phyloP scores from a whole-genome alignment of 1,140 invertebrate species.

The Scaptomyza graminum region DNA sequence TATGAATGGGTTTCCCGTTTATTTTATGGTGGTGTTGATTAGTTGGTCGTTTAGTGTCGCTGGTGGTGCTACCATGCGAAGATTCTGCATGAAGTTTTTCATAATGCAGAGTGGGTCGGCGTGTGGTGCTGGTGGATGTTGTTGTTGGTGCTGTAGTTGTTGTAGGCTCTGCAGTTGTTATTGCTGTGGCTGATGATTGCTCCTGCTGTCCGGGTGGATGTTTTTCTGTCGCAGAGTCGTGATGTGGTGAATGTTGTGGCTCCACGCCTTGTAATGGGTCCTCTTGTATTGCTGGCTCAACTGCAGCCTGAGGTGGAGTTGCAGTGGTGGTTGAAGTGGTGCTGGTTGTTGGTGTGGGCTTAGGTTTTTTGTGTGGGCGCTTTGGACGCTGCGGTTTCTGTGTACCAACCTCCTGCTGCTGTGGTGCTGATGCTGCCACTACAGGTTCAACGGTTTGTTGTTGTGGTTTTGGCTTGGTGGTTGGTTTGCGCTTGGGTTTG shows the following conservation, averaged over 20 bases:
- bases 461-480: slow-evolving; percentile 55
- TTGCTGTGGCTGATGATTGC: slow-evolving; percentile 60
- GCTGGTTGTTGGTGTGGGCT: slow-evolving; percentile 46
- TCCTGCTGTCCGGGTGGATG: slow-evolving; percentile 50
- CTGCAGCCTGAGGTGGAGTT: slow-evolving; percentile 12
- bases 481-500: slow-evolving; percentile 74
- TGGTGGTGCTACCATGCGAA: slow-evolving; percentile 11
- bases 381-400: slow-evolving; percentile 53
- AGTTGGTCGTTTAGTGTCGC: slow-evolving; percentile 32
- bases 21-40: slow-evolving; percentile 48
- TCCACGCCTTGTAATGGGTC: background rate
- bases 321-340: slow-evolving; percentile 33
- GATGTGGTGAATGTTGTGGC: background rate
- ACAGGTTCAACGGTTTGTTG: slow-evolving; percentile 4
- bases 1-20: slow-evolving; percentile 58
- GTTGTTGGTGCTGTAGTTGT: slow-evolving; percentile 28
- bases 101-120: slow-evolving; percentile 50
- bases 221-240: slow-evolving; percentile 46
- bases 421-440: slow-evolving; percentile 16
- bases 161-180: slow-evolving; percentile 72
- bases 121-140: slow-evolving; percentile 71
- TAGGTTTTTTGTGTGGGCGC: slow-evolving; percentile 58
- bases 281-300: slow-evolving; percentile 60
- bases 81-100: slow-evolving; percentile 51
- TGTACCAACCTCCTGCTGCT: slow-evolving; percentile 36